Base-by-base conservation (phyloP, 2,888 invertebrate genomes). In the Drosophila colorata region DNA sequence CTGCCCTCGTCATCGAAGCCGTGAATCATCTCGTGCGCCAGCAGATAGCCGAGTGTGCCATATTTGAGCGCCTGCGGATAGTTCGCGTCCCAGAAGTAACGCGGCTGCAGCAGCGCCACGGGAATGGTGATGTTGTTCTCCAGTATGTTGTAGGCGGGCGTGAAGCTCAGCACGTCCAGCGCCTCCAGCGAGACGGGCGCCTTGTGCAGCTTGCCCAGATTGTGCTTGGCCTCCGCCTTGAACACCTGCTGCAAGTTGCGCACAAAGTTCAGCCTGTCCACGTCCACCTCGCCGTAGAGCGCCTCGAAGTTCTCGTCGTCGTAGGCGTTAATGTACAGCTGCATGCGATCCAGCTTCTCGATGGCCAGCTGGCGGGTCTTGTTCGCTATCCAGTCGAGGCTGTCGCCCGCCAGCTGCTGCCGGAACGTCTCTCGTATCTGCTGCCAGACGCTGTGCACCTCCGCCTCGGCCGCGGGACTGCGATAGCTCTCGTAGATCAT, bases 1-100 rank as follows among this genome's bases (percentile, higher is more conserved):
- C 82, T 81, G 0, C 91, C 91, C 5, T 83, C 78, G 28, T 90
- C 90, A 48, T 91, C 91, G 49, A 91, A 91, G 14, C 90, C 91
- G 48, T 91, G 91, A 2, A 89, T 75, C 77, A 91, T 81, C 76
- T 91, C 91, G 55, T 91, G 91, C 1, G 90, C 91, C 18, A 91
- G 79, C 0, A 91, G 68, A 16, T 80, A 90, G 1, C 91, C 91
- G 31, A 91, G 65, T 0, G 90, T 87, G 35, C 83, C 88, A 37
- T 87, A 91, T 38, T 89, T 90, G 2, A 91, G 66, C 0, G 91
- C 88, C 35, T 81, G 78, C 3, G 91, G 91, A 49, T 91, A 91
- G n/a, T 80, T 55, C 1, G 69, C 35, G 47, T 86, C 87, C 87
- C 91, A 91, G 11, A 91, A 78, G 31, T 76, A 85, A 2, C 74